A percentile compares a stretch with the other conserved stretches of the same genome.
Evolutionary conservation across 2,888 invertebrate species (phyloP).

Genomic region (Capitulum mitella): DNA sequence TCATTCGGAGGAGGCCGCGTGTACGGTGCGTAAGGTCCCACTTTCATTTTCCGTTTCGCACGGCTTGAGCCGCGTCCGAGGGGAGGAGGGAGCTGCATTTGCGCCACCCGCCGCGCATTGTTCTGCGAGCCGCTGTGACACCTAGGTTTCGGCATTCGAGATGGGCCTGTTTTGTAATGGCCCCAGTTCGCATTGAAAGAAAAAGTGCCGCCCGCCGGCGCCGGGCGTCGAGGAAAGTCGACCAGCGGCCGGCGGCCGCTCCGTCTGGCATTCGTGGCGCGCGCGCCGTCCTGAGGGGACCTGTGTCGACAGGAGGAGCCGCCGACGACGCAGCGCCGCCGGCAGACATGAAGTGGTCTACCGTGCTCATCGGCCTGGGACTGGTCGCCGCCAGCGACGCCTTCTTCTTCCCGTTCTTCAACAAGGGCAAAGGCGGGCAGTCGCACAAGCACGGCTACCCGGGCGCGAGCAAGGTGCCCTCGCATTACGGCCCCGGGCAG

Average conservation of each 20-base stretch:
- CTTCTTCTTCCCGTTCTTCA: not conserved
- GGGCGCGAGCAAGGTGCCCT: not conserved
- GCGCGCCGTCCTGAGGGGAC: not conserved
- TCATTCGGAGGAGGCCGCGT: not conserved
- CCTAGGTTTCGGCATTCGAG: not conserved
- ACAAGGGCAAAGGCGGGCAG: not conserved
- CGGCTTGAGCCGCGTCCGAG: not conserved
- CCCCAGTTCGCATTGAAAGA: not conserved
- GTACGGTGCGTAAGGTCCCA: not conserved
- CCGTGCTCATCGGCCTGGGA: not conserved
- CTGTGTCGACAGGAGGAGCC: too few relatives aligned
- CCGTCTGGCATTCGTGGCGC: not conserved
- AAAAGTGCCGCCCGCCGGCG: constrained; percentile 7
- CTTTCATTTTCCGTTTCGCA: constrained; percentile 20
- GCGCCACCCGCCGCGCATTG: not conserved
- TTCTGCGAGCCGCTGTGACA: constrained; percentile 12
- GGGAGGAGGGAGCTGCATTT: not conserved
- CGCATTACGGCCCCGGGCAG: not conserved
- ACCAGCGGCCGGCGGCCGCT: not conserved
- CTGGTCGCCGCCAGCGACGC: not conserved
- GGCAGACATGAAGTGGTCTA: not conserved
- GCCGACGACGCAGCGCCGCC: too few relatives aligned
- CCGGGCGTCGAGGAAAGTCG: constrained; percentile 1
- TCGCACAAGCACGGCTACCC: not conserved
- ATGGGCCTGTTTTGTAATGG: constrained; percentile 8